These are phyloP conservation scores for Fringilla coelebs DNA, from an alignment of 2,797 vertebrate species.

Conservation along the genomic window DNA sequence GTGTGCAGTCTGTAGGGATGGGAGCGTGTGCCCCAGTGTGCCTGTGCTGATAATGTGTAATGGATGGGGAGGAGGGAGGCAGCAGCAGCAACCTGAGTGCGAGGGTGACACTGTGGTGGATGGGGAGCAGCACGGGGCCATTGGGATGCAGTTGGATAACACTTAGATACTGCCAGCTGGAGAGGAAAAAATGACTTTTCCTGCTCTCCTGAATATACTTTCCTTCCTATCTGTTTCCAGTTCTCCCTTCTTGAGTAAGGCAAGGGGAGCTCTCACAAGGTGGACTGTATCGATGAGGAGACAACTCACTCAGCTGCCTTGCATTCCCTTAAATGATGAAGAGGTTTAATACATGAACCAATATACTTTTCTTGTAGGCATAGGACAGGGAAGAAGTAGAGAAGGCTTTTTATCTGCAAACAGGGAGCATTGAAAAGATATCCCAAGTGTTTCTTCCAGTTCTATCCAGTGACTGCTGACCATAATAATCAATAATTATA, in stretches of 20 bases:
- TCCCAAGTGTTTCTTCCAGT: background rate
- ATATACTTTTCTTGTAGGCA: slow-evolving; percentile 2
- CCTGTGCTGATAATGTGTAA: slow-evolving; percentile 39
- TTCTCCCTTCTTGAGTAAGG: background rate
- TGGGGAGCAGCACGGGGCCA: background rate
- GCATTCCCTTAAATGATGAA: slow-evolving; percentile 47
- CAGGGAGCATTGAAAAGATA: background rate
- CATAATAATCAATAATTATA: background rate
- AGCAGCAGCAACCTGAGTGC: background rate
- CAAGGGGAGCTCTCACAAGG: background rate
- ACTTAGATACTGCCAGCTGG: background rate
- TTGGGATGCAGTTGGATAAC: background rate
- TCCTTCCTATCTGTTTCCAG: background rate
- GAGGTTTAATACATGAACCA: slow-evolving; percentile 6
- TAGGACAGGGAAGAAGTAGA: background rate
- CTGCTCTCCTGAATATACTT: background rate
- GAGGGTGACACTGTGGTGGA: background rate
- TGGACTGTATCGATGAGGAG: slow-evolving; percentile 9
- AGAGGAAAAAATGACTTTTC: background rate
- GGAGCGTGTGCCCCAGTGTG: background rate
- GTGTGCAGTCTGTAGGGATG: background rate
- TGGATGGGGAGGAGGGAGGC: background rate
- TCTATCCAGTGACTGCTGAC: background rate
- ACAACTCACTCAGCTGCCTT: slow-evolving; percentile 7
- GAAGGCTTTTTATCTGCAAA: slow-evolving; percentile 3